Conservation (phyloP, 2,888 invertebrate genomes). For the Colostygia pectinataria region DNA sequence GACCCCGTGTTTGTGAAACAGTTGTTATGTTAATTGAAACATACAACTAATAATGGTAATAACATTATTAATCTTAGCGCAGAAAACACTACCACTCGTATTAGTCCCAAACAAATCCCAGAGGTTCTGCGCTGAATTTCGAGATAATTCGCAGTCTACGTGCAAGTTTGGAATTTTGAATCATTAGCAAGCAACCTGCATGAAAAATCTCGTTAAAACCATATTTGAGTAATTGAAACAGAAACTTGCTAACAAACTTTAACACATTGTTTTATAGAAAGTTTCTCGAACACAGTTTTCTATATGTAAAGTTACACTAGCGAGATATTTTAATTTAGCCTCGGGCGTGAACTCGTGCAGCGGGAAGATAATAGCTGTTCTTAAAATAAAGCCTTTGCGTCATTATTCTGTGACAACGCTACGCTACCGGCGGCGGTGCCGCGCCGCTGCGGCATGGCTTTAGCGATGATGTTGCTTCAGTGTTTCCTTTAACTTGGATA, state of each 20-base stretch:
- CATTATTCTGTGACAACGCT: conserved; percentile 57
- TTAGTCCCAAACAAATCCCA: conserved; percentile 21
- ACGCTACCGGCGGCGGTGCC: conserved; percentile 25
- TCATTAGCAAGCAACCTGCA: conserved; percentile 18
- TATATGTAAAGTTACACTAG: conserved; percentile 43
- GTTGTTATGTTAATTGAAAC: conserved; percentile 14
- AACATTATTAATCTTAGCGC: conserved; percentile 15
- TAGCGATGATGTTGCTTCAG: conserved; percentile 25
- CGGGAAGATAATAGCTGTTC: conserved; percentile 65
- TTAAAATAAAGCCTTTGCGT: conserved; percentile 70
- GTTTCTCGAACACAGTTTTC: conserved; percentile 44
- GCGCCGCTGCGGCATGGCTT: conserved; percentile 28
- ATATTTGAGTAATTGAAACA: conserved; percentile 24
- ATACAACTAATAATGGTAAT: conserved; percentile 13
- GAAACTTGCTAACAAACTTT: conserved; percentile 23
- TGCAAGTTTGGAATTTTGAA: conserved; percentile 20
- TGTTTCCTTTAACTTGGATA: conserved; percentile 35
- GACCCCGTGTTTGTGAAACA: not conserved
- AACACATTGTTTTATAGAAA: conserved; percentile 26
- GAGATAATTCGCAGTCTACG: conserved; percentile 18
- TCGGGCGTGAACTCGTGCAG: conserved; percentile 53
- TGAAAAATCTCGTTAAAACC: conserved; percentile 21
- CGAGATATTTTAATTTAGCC: conserved; percentile 64
- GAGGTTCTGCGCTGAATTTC: conserved; percentile 17
- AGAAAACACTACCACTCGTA: conserved; percentile 14